A percentile compares a stretch with the other conserved stretches of the same genome.
These are phyloP conservation scores for Bufotes viridis DNA, from an alignment of 2,797 vertebrate species.

Conservation along the genomic window DNA sequence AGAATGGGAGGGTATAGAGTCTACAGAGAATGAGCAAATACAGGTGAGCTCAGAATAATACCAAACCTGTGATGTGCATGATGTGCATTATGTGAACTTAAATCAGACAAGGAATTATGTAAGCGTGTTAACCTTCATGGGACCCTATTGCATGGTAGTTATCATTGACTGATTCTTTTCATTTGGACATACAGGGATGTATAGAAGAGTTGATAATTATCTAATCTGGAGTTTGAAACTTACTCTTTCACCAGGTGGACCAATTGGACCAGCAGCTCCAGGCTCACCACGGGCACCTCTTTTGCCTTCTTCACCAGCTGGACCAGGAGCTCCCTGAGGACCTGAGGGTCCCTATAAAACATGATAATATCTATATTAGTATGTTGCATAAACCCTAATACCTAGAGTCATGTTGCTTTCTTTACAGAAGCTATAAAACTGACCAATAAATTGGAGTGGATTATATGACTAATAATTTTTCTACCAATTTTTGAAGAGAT, in stretches of 20 bases:
- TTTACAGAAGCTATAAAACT: background rate
- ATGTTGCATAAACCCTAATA: background rate
- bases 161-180: background rate
- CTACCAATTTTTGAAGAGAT: background rate
- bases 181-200: background rate
- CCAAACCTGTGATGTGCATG: no score
- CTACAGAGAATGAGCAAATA: no score
- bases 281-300: slow-evolving; percentile 90
- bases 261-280: slow-evolving; percentile 85
- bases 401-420: background rate
- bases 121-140: background rate
- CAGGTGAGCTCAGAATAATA: no score
- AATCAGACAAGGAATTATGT: background rate
- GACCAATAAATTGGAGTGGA: no score
- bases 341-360: slow-evolving; percentile 84
- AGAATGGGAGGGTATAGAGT: no score
- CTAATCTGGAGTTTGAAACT: slow-evolving; percentile 62
- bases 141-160: background rate
- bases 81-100: background rate
- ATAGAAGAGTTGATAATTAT: background rate
- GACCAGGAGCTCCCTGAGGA: slow-evolving; percentile 84
- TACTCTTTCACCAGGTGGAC: slow-evolving; percentile 92
- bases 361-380: slow-evolving; percentile 14
- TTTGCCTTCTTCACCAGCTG: slow-evolving; percentile 93
- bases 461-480: background rate